A percentile compares a stretch with the other conserved stretches of the same genome.
These are phyloP conservation scores for Erebia ligea DNA, from an alignment of 2,888 invertebrate genomes.

Conservation along the genomic window DNA sequence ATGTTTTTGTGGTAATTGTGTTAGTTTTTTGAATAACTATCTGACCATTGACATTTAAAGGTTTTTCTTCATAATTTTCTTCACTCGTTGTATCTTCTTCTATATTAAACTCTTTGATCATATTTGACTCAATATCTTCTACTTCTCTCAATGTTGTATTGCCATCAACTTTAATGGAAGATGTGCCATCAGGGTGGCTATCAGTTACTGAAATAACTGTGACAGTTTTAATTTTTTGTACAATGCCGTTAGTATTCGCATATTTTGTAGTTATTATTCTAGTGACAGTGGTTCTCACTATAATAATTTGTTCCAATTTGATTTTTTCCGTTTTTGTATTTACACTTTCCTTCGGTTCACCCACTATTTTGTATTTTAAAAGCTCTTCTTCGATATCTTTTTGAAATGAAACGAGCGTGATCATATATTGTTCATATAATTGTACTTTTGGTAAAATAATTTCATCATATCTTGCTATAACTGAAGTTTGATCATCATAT, in stretches of 20 bases:
- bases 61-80: constrained; percentile 30
- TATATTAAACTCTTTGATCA: constrained; percentile 37
- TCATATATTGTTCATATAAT: constrained; percentile 34
- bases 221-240: constrained; percentile 44
- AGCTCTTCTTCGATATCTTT: constrained; percentile 41
- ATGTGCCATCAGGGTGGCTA: constrained; percentile 42
- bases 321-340: constrained; percentile 42
- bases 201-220: constrained; percentile 43
- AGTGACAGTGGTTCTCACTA: constrained; percentile 44
- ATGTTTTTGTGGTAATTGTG: constrained; percentile 34
- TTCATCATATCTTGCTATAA: constrained; percentile 25
- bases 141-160: constrained; percentile 42
- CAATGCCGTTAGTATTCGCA: constrained; percentile 38
- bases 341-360: constrained; percentile 45
- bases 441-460: constrained; percentile 25
- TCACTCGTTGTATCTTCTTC: constrained; percentile 37
- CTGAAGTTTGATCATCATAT: constrained; percentile 3
- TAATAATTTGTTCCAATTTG: constrained; percentile 32
- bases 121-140: constrained; percentile 37
- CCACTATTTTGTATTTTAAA: constrained; percentile 35
- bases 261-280: constrained; percentile 45
- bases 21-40: constrained; percentile 26
- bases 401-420: constrained; percentile 39
- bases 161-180: constrained; percentile 38
- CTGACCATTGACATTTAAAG: constrained; percentile 28